Percentiles rank a stretch among this genome's conserved stretches.
These are phyloP conservation scores for Saimiri boliviensis DNA, from an alignment of 2,113 vertebrate species.

Conservation along the genomic window DNA sequence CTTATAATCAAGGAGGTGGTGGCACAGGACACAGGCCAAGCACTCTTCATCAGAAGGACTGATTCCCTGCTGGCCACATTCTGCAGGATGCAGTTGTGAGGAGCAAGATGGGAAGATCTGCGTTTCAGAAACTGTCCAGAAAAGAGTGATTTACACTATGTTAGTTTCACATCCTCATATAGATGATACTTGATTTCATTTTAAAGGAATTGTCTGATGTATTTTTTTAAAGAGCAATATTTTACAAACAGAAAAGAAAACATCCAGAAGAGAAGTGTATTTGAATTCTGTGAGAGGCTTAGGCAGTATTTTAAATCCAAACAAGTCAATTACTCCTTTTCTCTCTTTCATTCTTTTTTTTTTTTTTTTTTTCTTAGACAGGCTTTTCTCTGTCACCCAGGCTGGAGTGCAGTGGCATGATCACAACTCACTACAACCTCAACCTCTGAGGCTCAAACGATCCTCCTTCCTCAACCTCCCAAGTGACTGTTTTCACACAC, in stretches of 20 bases:
- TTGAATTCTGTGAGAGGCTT: not conserved
- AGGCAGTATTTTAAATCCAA: not conserved
- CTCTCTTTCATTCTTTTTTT: not conserved
- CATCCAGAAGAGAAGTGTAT: not conserved
- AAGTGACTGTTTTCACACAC: no score
- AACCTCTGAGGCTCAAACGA: no score
- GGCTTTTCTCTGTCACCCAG: no score
- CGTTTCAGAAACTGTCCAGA: no score
- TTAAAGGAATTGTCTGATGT: not conserved
- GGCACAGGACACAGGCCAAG: accelerated
- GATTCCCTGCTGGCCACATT: no score
- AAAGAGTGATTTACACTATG: not conserved
- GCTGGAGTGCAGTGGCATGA: no score
- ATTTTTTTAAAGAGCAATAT: not conserved
- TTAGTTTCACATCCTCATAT: not conserved
- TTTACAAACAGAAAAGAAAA: not conserved
- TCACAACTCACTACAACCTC: no score
- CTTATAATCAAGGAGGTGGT: not conserved
- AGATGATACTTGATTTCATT: not conserved
- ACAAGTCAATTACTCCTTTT: not conserved
- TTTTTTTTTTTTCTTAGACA: no score
- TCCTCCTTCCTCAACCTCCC: no score
- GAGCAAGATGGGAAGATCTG: not conserved
- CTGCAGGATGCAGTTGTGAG: not conserved
- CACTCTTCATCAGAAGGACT: not conserved